Evolutionary conservation across 2,797 vertebrate species (phyloP), one percentile per base, ranked within the genome.

Genomic region (Sebastes umbrosus): DNA sequence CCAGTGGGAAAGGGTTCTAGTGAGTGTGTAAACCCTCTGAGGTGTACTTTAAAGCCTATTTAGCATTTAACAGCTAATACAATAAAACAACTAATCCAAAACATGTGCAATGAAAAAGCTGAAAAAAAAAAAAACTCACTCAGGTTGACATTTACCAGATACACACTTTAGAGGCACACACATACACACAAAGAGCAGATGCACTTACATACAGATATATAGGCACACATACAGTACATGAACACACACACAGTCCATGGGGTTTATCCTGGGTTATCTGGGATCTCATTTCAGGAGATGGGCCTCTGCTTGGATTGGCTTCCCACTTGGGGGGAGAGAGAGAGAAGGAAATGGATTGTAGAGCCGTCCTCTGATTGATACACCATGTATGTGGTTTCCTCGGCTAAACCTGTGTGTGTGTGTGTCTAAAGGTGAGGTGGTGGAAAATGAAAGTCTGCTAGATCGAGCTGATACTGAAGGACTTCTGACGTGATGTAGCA

Each of bases 281-380:
- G 63, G 50, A 73, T 87, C 67, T 25, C n/a, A 69, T 80, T 79
- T 86, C 76, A 87, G 76, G n/a, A 83, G 63, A 83, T 81, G 43
- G 36, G n/a, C 22, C 18, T 80, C 25, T 29, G 60, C 57, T 67
- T 80, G 60, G 36, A 71, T 67, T 80, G 67, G 18, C 83, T 77
- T 80, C 55, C 54, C 46, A 65, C 77, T 36, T 63, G 29, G 60
- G 18, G 18, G 68, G 67, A 64, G 59, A 67, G 65, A 52, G 55
- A 52, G 55, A 43, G 52, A 69, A 24, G 12, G 54, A 84, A 83
- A 73, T 74, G 71, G 77, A 70, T 58, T 54, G 64, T 3, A 63
- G 39, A 22, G 70, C 6, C 1, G 1, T 60, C 16, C 24, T 68
- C 52, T 84, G 80, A 90, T 79, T 88, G 76, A 85, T 79, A 80